Evolutionary conservation across 1,140 invertebrate species (phyloP).

Genomic region (Coptotermes formosanus): DNA sequence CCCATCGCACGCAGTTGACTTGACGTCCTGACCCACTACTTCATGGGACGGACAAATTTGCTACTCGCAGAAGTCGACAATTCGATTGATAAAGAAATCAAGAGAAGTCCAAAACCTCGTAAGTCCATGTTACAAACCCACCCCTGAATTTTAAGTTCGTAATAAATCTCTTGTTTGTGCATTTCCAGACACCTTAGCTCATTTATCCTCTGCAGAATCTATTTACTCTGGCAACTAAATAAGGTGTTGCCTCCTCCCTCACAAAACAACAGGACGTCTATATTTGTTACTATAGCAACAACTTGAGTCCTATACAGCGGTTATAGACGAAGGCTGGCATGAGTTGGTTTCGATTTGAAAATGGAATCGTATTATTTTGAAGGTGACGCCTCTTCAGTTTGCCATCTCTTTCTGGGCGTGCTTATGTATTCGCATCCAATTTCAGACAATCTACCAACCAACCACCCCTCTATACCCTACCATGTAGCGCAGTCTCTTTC

Average conservation of each 20-base stretch:
- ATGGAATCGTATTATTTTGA: constrained; percentile 19
- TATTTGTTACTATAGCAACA: constrained; percentile 17
- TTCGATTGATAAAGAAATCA: too few relatives aligned
- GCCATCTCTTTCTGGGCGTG: not conserved
- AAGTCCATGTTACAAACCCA: too few relatives aligned
- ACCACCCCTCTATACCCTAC: not conserved
- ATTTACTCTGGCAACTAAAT: not conserved
- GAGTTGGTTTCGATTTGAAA: constrained; percentile 19
- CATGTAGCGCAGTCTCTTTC: not conserved
- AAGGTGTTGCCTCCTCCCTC: not conserved
- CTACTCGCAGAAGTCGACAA: too few relatives aligned
- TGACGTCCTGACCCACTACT: too few relatives aligned
- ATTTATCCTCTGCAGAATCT: not conserved
- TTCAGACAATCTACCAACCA: constrained; percentile 10
- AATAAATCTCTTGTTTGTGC: too few relatives aligned
- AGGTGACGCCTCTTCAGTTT: constrained; percentile 1
- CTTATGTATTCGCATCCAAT: constrained; percentile 19
- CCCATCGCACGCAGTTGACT: too few relatives aligned
- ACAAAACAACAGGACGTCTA: constrained; percentile 11
- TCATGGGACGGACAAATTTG: too few relatives aligned
- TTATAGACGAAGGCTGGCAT: constrained; percentile 1
- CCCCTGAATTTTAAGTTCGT: too few relatives aligned
- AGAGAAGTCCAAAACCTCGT: too few relatives aligned
- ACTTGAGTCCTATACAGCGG: not conserved
- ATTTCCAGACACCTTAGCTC: too few relatives aligned